Percentiles rank a stretch among this genome's conserved stretches.
These are phyloP conservation scores for Idaea aversata DNA, from an alignment of 2,888 invertebrate species.

Conservation along the genomic window DNA sequence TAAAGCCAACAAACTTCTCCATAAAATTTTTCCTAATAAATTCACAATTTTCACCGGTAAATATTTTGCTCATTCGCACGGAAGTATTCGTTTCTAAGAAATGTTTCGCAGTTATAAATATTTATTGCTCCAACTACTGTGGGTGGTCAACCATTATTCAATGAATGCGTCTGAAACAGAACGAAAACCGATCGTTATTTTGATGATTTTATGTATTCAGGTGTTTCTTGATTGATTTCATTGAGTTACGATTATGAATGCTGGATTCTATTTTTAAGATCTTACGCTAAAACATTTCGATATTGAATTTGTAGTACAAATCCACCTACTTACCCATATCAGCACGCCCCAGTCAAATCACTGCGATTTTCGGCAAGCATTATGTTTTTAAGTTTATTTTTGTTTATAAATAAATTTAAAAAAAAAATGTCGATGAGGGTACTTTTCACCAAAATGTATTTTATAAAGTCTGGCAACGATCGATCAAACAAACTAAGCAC, in stretches of 20 bases:
- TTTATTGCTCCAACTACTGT: slow-evolving; percentile 43
- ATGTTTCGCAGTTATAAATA: slow-evolving; percentile 46
- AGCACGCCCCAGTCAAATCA: too few relatives aligned
- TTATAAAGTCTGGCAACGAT: too few relatives aligned
- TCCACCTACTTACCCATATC: too few relatives aligned
- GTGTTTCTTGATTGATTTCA: not conserved
- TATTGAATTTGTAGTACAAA: not conserved
- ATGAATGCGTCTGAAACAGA: slow-evolving; percentile 25
- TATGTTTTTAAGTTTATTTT: too few relatives aligned
- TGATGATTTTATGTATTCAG: not conserved
- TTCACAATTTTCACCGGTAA: slow-evolving; percentile 26
- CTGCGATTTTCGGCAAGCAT: too few relatives aligned
- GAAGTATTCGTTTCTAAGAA: slow-evolving; percentile 51
- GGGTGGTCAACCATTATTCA: slow-evolving; percentile 51
- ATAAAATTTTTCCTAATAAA: slow-evolving; percentile 23
- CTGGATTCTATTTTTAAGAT: not conserved
- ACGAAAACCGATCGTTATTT: not conserved
- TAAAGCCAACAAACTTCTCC: not conserved
- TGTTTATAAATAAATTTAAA: too few relatives aligned
- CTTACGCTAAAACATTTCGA: not conserved
- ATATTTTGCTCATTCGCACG: slow-evolving; percentile 42
- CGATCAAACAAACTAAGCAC: too few relatives aligned
- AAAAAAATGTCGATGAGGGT: too few relatives aligned
- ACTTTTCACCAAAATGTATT: too few relatives aligned
- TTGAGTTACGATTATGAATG: not conserved